Percentiles rank a stretch among this genome's conserved stretches.
Conservation (phyloP, 2,797 vertebrate species). For the Glossophaga mutica region DNA sequence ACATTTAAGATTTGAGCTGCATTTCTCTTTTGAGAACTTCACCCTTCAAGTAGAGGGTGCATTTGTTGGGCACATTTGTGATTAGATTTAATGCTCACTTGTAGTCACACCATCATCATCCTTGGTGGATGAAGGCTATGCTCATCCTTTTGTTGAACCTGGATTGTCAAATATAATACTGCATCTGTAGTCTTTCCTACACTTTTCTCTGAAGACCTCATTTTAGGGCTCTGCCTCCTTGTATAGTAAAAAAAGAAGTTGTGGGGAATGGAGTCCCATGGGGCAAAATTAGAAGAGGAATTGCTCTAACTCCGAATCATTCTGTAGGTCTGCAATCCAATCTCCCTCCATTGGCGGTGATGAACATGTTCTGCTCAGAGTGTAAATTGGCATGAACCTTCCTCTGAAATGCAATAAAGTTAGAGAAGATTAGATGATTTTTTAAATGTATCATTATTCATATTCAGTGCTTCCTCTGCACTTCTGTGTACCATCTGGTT, state of each 20-base stretch:
- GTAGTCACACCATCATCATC: rapidly evolving
- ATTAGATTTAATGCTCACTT: not conserved
- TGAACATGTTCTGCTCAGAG: slow-evolving; percentile 11
- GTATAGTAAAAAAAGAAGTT: not conserved
- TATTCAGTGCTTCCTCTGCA: slow-evolving; percentile 73
- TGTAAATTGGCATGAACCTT: slow-evolving; percentile 62
- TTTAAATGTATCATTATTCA: slow-evolving; percentile 72
- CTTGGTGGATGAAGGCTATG: not conserved
- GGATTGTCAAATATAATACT: not conserved
- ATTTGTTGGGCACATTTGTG: not conserved
- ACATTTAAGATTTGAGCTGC: not conserved
- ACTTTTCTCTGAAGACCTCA: not conserved
- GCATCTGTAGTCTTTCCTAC: not conserved
- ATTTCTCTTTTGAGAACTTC: not conserved
- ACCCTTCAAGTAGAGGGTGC: not conserved
- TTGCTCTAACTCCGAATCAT: not conserved
- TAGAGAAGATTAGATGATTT: slow-evolving; percentile 70
- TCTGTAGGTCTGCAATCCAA: not conserved
- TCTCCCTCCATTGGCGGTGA: slow-evolving; percentile 11
- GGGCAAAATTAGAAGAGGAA: not conserved
- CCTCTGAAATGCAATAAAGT: slow-evolving; percentile 69
- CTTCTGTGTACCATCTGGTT: slow-evolving; percentile 77
- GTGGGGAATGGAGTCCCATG: not conserved
- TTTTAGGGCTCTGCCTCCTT: not conserved
- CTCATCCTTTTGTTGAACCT: not conserved